Evolutionary conservation across 2,113 vertebrate species (phyloP).

Genomic region (Misgurnus mizolepis): DNA sequence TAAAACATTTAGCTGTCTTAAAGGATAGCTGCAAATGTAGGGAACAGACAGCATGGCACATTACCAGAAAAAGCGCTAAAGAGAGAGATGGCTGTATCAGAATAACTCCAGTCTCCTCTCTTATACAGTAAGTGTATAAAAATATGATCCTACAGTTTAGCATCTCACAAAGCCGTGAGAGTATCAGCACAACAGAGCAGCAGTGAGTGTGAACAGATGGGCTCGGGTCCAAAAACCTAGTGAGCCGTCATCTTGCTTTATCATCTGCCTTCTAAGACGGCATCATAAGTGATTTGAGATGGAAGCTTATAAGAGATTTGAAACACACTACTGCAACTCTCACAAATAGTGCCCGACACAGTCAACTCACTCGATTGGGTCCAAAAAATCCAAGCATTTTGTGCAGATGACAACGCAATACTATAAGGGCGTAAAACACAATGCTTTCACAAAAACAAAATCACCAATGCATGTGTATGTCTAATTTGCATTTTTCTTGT

Average conservation of each 20-base stretch:
- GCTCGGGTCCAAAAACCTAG: not conserved
- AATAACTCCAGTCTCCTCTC: no score
- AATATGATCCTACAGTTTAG: not conserved
- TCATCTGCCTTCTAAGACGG: not conserved
- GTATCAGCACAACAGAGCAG: not conserved
- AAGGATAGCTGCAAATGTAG: not conserved
- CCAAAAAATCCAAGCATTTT: not conserved
- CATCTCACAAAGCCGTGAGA: conserved; percentile 1
- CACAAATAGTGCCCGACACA: not conserved
- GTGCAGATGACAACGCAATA: not conserved
- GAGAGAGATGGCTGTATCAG: not conserved
- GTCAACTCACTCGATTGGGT: not conserved
- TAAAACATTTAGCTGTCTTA: not conserved
- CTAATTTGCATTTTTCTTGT: not conserved
- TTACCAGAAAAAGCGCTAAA: not conserved
- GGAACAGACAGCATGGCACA: not conserved
- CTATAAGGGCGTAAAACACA: no score
- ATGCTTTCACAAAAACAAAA: no score
- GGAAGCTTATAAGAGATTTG: not conserved
- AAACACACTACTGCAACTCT: not conserved
- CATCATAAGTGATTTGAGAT: not conserved
- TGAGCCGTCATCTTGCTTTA: not conserved
- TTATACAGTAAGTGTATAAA: no score
- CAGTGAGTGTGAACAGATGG: conserved; percentile 4
- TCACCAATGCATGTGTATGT: not conserved